These are phyloP conservation scores for Formica exsecta DNA, from an alignment of 1,140 invertebrate genomes.

Conservation along the genomic window DNA sequence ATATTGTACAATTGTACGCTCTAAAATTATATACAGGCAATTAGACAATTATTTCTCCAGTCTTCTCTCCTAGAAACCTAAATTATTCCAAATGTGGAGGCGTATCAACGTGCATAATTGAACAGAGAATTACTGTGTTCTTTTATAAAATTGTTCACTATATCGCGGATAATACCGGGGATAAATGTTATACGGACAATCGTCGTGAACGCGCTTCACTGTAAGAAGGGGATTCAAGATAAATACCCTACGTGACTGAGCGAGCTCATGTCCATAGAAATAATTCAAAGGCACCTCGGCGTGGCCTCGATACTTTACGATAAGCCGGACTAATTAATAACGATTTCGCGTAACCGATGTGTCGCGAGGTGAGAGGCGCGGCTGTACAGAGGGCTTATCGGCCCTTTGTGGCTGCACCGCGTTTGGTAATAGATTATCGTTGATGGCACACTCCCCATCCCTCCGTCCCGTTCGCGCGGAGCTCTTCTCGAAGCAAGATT, in stretches of 20 bases:
- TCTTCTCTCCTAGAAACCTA: neutral
- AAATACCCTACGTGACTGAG: conserved; percentile 50
- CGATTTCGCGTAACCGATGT: conserved; percentile 58
- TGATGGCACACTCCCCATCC: conserved; percentile 2
- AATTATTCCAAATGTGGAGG: neutral
- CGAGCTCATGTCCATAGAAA: conserved; percentile 41
- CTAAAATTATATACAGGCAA: neutral
- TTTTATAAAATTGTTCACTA: neutral
- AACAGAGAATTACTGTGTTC: neutral
- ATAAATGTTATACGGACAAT: neutral
- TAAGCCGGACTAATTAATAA: conserved; percentile 65
- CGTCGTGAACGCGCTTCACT: neutral
- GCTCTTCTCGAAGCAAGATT: conserved; percentile 20
- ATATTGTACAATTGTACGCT: neutral
- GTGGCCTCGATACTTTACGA: conserved; percentile 47
- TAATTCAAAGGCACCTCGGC: conserved; percentile 43
- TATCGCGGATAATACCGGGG: neutral
- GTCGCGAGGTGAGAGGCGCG: conserved; percentile 5
- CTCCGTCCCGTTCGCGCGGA: neutral
- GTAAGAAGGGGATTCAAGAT: conserved; percentile 35
- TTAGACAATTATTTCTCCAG: neutral
- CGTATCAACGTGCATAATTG: neutral
- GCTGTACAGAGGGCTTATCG: conserved; percentile 44
- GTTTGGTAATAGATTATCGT: conserved; percentile 51
- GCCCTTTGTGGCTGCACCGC: conserved; percentile 25